Conservation (phyloP, 2,797 vertebrate genomes). For the Phoeniculus purpureus region DNA sequence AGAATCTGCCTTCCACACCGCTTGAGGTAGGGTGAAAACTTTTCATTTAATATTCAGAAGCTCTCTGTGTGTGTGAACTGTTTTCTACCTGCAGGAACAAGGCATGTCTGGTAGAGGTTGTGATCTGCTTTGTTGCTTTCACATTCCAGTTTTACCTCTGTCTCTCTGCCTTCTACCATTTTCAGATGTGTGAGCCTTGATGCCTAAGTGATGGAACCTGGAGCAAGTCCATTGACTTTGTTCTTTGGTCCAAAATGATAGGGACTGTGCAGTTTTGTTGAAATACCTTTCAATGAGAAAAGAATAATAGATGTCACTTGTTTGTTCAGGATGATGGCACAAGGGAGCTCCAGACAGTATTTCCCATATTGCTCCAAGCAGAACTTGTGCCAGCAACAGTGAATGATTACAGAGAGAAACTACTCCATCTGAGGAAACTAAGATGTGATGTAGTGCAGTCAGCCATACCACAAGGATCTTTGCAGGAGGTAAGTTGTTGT, state of each 20-base stretch:
- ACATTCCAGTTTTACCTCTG: not conserved
- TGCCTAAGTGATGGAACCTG: not conserved
- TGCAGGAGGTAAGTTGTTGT: constrained; percentile 85
- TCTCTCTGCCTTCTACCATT: not conserved
- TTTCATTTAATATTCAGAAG: constrained; percentile 7
- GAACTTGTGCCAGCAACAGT: constrained; percentile 93
- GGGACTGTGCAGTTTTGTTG: not conserved
- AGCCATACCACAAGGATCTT: constrained; percentile 78
- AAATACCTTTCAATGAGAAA: not conserved
- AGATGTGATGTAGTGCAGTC: constrained; percentile 88
- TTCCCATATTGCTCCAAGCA: constrained; percentile 88
- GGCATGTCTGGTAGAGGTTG: not conserved
- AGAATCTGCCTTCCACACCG: constrained; percentile 76
- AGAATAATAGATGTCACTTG: not conserved
- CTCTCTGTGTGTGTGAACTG: not conserved
- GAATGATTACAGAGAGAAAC: constrained; percentile 94
- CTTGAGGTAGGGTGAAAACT: constrained; percentile 80
- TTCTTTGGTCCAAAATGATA: not conserved
- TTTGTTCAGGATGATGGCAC: constrained; percentile 80
- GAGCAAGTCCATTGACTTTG: not conserved
- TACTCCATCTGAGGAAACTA: constrained; percentile 92
- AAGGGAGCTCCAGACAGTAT: constrained; percentile 81
- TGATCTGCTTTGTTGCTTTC: constrained; percentile 2
- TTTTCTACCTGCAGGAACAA: not conserved
- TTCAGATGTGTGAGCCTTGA: not conserved